phyloP scores from a whole-genome alignment of 2,797 vertebrate species.

The Enoplosus armatus region DNA sequence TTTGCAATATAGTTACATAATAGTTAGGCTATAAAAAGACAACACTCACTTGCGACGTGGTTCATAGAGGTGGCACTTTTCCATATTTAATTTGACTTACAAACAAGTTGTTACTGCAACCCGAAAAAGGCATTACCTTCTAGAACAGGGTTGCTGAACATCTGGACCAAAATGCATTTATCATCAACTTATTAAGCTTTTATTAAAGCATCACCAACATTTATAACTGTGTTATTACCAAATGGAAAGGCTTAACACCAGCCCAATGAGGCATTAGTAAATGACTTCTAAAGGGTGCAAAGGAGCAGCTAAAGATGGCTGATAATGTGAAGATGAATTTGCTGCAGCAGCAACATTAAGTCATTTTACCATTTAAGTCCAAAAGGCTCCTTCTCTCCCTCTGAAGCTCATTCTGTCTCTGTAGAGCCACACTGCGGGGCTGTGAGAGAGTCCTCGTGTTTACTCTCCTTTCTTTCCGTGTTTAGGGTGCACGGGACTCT shows the following conservation, averaged over 20 bases:
- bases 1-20: not conserved
- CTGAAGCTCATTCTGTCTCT: no score
- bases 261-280: not conserved
- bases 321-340: not conserved
- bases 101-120: not conserved
- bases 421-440: no score
- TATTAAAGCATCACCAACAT: no score
- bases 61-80: no score
- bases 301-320: no score
- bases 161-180: not conserved
- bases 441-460: conserved; percentile 44
- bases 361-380: no score
- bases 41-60: not conserved
- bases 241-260: not conserved
- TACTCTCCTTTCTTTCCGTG: conserved; percentile 40
- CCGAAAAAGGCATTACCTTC: not conserved
- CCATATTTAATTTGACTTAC: no score
- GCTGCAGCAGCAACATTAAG: conserved; percentile 6
- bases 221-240: not conserved
- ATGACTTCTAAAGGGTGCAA: not conserved
- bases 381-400: no score
- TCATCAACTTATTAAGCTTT: not conserved
- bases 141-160: not conserved
- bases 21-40: no score
- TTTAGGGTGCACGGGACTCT: conserved; percentile 37